A percentile compares a stretch with the other conserved stretches of the same genome.
Evolutionary conservation across 2,888 invertebrate species (phyloP).

Genomic region (Alentia gelatinosa): DNA sequence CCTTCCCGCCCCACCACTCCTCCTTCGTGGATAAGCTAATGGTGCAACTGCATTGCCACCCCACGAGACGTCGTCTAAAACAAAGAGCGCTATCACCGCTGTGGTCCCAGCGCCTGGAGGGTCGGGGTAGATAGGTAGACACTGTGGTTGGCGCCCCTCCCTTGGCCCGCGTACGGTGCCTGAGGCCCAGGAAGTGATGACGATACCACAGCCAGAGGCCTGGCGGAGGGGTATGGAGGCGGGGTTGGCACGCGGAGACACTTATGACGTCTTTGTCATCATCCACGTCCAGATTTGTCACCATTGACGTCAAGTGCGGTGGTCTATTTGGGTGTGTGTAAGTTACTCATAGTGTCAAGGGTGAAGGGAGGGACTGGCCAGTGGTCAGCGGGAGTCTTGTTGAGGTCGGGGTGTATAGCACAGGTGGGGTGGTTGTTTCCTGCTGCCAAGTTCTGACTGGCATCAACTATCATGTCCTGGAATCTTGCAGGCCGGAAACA

Average conservation of each 20-base stretch:
- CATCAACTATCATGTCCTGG: too few relatives aligned
- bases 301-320: background rate
- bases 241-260: background rate
- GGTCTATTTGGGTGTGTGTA: background rate
- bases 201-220: background rate
- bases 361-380: too few relatives aligned
- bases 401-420: too few relatives aligned
- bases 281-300: background rate
- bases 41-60: background rate
- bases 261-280: background rate
- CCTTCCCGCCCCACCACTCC: slow-evolving; percentile 22
- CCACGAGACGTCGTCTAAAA: background rate
- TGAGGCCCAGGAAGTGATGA: background rate
- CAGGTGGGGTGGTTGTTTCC: too few relatives aligned
- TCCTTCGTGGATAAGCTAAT: background rate
- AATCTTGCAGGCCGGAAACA: too few relatives aligned
- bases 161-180: background rate
- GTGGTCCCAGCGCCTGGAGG: background rate
- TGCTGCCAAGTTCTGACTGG: too few relatives aligned
- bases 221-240: background rate
- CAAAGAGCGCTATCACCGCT: background rate
- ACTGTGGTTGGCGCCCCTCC: background rate
- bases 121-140: background rate
- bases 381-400: too few relatives aligned
- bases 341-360: background rate